phyloP scores from a whole-genome alignment of 2,797 vertebrate species.

The Capromys pilorides region DNA sequence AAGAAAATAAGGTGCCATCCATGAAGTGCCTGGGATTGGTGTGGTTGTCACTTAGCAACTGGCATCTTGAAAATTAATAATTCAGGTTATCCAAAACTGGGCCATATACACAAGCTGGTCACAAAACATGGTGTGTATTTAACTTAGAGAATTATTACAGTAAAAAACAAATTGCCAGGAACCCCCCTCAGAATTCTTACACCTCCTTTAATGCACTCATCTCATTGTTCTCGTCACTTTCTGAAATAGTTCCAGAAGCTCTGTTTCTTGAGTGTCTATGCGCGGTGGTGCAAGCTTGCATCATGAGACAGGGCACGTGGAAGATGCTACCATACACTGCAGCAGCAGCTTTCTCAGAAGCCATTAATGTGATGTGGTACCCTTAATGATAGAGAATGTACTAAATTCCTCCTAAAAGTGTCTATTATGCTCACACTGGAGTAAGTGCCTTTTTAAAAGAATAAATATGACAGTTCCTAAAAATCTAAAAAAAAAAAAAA shows the following conservation, averaged over 20 bases:
- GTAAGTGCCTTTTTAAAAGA: no score
- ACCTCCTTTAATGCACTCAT: not conserved
- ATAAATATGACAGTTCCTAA: no score
- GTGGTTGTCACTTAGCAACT: not conserved
- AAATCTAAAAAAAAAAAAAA: no score
- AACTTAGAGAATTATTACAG: not conserved
- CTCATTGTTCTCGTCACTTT: not conserved
- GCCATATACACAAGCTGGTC: not conserved
- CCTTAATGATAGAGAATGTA: no score
- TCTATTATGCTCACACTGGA: no score
- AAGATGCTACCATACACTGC: no score
- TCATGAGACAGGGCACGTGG: no score
- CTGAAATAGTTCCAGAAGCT: not conserved
- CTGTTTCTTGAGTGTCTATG: not conserved
- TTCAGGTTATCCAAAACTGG: not conserved
- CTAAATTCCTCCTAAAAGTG: no score
- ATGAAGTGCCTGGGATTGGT: not conserved
- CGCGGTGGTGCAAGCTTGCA: not conserved
- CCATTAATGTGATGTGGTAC: no score
- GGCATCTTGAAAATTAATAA: not conserved
- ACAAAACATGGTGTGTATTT: not conserved
- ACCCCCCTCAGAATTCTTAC: not conserved
- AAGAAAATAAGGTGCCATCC: not conserved
- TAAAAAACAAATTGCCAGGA: not conserved
- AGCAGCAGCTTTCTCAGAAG: no score